Evolutionary conservation across 1,140 invertebrate genomes (phyloP).

Genomic region (Portunus trituberculatus): DNA sequence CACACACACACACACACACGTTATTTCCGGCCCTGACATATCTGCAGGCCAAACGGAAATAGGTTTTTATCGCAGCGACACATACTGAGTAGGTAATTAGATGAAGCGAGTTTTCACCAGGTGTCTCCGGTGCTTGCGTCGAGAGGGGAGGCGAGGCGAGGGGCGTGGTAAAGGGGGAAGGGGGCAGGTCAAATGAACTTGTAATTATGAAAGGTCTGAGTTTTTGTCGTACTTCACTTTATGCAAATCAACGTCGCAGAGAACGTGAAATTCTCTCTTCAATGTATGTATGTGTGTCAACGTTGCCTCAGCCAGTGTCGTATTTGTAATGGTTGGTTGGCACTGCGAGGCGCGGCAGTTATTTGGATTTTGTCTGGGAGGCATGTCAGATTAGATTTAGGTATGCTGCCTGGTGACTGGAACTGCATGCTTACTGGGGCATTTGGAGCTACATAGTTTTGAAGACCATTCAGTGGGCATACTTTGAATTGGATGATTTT

Average conservation of each 20-base stretch:
- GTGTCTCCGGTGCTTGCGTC: not conserved
- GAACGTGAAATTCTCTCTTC: too few species aligned
- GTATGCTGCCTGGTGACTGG: too few species aligned
- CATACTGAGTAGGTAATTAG: not conserved
- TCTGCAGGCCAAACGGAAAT: not conserved
- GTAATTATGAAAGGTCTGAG: not conserved
- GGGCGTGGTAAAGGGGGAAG: not conserved
- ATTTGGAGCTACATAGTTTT: too few species aligned
- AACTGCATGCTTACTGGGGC: too few species aligned
- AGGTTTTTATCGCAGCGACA: not conserved
- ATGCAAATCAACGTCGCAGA: not conserved
- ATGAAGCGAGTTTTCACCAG: not conserved
- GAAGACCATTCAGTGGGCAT: too few species aligned
- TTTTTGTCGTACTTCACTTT: not conserved
- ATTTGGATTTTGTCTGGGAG: too few species aligned
- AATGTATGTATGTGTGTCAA: not conserved
- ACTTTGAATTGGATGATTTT: too few species aligned
- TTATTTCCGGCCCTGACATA: not conserved
- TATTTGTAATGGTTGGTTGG: too few species aligned
- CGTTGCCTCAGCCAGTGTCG: not conserved
- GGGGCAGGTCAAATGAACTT: not conserved
- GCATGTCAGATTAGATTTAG: too few species aligned
- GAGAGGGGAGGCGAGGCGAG: not conserved
- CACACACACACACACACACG: not conserved
- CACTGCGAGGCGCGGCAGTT: too few species aligned